These are phyloP conservation scores for Phyllotreta striolata DNA, from an alignment of 2,888 invertebrate genomes.

Conservation along the genomic window DNA sequence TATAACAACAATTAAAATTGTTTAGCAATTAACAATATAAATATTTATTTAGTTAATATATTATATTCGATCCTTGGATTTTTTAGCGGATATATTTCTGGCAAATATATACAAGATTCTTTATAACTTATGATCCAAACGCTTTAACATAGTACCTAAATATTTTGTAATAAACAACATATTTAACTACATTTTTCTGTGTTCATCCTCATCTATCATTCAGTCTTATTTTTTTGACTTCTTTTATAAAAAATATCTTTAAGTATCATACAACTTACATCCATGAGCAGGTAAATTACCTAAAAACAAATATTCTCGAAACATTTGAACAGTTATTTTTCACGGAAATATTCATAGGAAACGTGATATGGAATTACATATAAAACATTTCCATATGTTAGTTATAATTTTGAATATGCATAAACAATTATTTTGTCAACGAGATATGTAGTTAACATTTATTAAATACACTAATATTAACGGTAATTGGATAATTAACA, in stretches of 20 bases:
- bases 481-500: constrained; percentile 22
- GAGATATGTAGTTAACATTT: constrained; percentile 59
- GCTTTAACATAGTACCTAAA: not conserved
- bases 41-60: not conserved
- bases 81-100: constrained; percentile 19
- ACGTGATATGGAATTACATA: constrained; percentile 48
- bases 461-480: constrained; percentile 46
- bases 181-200: constrained; percentile 45
- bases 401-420: constrained; percentile 37
- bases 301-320: constrained; percentile 41
- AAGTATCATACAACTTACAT: constrained; percentile 49
- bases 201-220: constrained; percentile 55
- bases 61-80: not conserved
- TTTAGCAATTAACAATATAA: constrained; percentile 5
- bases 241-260: constrained; percentile 57
- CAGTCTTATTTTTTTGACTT: constrained; percentile 56
- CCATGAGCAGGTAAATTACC: constrained; percentile 42
- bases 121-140: constrained; percentile 6
- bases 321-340: constrained; percentile 42
- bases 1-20: not conserved
- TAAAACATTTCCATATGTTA: constrained; percentile 43
- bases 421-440: constrained; percentile 46
- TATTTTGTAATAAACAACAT: constrained; percentile 33
- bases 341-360: constrained; percentile 40
- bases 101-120: constrained; percentile 14